Percentiles rank a stretch among this genome's conserved stretches.
phyloP scores from a whole-genome alignment of 1,140 invertebrate genomes.

The Hyles euphorbiae region DNA sequence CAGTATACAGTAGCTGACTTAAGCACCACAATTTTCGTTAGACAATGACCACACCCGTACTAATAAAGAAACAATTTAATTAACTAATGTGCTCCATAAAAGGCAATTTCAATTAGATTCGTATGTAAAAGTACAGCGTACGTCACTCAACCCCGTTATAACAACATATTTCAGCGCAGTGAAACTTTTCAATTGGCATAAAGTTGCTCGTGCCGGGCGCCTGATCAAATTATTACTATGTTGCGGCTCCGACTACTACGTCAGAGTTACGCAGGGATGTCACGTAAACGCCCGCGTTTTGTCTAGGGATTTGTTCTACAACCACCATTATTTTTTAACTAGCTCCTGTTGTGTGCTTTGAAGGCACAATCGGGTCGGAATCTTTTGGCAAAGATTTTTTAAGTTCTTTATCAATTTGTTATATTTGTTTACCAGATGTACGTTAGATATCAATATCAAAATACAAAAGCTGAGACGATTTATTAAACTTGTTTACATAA shows the following conservation, averaged over 20 bases:
- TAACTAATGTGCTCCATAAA: conserved; percentile 7
- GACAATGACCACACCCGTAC: not conserved
- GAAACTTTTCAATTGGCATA: conserved; percentile 69
- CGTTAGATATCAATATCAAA: no score
- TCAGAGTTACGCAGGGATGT: conserved; percentile 31
- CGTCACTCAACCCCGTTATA: conserved; percentile 53
- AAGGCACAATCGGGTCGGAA: no score
- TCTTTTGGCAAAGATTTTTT: no score
- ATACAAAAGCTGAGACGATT: no score
- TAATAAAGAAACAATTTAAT: not conserved
- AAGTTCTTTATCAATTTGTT: no score
- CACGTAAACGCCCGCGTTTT: not conserved
- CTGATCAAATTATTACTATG: conserved; percentile 72
- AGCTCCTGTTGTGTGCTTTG: no score
- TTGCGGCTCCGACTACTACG: conserved; percentile 52
- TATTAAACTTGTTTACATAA: no score
- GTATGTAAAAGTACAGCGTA: conserved; percentile 22
- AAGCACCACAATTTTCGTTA: no score
- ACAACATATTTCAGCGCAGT: conserved; percentile 59
- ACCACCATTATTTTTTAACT: no score
- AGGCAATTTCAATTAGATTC: conserved; percentile 18
- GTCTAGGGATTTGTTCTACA: no score
- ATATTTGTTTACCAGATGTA: no score
- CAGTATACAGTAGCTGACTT: no score
- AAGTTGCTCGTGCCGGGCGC: conserved; percentile 58